Conservation (phyloP, 2,113 vertebrate genomes). For the Mus musculus region DNA sequence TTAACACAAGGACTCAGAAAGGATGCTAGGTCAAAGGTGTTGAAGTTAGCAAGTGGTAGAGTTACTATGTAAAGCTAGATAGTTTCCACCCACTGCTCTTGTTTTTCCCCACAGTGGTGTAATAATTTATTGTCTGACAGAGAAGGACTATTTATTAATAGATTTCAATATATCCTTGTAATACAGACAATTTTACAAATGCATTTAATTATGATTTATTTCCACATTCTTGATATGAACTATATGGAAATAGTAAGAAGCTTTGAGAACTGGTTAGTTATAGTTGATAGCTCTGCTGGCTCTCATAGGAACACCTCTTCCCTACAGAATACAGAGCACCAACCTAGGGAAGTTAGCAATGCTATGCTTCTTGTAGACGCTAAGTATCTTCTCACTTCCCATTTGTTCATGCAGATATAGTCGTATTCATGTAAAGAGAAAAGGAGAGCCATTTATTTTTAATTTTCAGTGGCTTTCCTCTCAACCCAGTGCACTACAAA, state of each 20-base stretch:
- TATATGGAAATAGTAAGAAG: neutral
- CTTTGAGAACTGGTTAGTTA: slow-evolving; percentile 13
- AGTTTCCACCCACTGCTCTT: neutral
- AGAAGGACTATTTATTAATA: slow-evolving; percentile 21
- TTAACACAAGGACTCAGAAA: slow-evolving; percentile 34
- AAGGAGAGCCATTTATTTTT: neutral
- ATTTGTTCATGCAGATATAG: neutral
- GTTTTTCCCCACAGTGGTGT: neutral
- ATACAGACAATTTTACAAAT: neutral
- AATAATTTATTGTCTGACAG: neutral
- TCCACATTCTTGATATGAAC: neutral
- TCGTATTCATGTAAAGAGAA: neutral
- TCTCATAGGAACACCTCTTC: neutral
- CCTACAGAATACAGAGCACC: neutral
- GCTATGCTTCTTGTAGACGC: neutral
- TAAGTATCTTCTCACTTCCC: neutral
- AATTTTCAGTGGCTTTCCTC: neutral
- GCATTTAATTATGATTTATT: neutral
- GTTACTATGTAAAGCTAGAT: neutral
- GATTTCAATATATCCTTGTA: neutral
- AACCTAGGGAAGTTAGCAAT: neutral
- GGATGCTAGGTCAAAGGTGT: neutral
- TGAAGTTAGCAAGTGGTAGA: neutral
- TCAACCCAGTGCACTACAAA: neutral
- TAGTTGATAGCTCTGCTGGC: neutral